Conservation (phyloP, 1,140 invertebrate genomes). For the Formica exsecta region DNA sequence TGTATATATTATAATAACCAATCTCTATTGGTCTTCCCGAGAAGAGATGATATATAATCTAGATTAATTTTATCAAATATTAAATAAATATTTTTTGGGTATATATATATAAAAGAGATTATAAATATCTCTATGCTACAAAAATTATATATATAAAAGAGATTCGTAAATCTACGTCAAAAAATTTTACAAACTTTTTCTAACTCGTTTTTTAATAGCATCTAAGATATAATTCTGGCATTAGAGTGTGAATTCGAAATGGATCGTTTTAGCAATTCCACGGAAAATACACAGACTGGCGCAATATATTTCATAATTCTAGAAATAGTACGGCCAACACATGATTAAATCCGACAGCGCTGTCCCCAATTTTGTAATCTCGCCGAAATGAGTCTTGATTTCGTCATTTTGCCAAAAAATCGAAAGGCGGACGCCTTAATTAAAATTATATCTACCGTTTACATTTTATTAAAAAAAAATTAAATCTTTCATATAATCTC, state of each 20-base stretch:
- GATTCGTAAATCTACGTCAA: background rate
- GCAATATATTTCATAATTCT: slow-evolving; percentile 64
- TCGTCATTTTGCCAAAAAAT: slow-evolving; percentile 1
- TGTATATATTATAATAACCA: background rate
- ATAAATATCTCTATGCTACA: too few relatives aligned
- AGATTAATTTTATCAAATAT: background rate
- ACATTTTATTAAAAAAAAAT: background rate
- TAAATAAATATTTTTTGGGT: background rate
- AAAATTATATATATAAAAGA: background rate
- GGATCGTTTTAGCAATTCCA: slow-evolving; percentile 24
- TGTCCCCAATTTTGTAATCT: slow-evolving; percentile 67
- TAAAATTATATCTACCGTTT: background rate
- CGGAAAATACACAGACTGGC: slow-evolving; percentile 23
- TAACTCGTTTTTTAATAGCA: background rate
- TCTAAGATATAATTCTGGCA: background rate
- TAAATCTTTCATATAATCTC: background rate
- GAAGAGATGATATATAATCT: background rate
- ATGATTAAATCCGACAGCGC: slow-evolving; percentile 59
- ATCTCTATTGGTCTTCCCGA: too few relatives aligned
- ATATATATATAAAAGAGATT: background rate
- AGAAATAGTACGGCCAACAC: slow-evolving; percentile 64
- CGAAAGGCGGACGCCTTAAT: background rate
- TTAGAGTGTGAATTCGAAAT: background rate
- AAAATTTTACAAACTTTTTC: background rate
- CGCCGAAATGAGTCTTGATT: slow-evolving; percentile 67